Evolutionary conservation across 2,797 vertebrate genomes (phyloP), one percentile per base, ranked within the genome.

Genomic region (Mycteria americana): DNA sequence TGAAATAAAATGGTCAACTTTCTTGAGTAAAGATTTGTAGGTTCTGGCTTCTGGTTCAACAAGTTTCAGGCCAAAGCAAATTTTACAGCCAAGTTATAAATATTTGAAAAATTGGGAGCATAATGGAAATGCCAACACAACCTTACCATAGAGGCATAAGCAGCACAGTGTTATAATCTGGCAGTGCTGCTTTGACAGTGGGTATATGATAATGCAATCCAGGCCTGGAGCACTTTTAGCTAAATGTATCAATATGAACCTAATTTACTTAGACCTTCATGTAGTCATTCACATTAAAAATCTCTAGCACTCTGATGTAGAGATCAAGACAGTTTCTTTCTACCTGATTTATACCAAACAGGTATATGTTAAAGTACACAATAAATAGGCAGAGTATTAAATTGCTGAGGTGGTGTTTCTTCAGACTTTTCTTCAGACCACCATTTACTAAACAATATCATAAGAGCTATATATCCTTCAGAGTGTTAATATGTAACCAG

Each of bases 401-500:
- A 88, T 82, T 60, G 50, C 73, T 93, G 65, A 85, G 65, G 24
- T 15, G 21, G 33, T 95, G 95, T 93, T 88, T 83, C 92, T 69
- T 95, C 51, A 76, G 57, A 88, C 54, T 94, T 92, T 83, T 92
- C 92, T 87, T 77, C 67, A 6, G 10, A 89, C 84, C 82, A 65
- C 88, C 72, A 45, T 95, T 97, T 97, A 93, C 96, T 96, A 95
- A 97, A 95, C 69, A 88, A 28, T 80, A 93, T 64, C 68, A 41
- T 78, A 90, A 92, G 76, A 89, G 48, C 85, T 91, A 65, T 96
- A 92, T 97, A 97, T 97, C 95, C 88, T 92, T 97, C 6, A 13
- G 76, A 92, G 59, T 62, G 41, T 89, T 97, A 94, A 92, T 95
- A 74, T 94, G 89, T 96, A 98, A 97, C 68, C 77, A 95, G 96